phyloP scores from a whole-genome alignment of 2,797 vertebrate species.

The Benthosema pterotum region DNA sequence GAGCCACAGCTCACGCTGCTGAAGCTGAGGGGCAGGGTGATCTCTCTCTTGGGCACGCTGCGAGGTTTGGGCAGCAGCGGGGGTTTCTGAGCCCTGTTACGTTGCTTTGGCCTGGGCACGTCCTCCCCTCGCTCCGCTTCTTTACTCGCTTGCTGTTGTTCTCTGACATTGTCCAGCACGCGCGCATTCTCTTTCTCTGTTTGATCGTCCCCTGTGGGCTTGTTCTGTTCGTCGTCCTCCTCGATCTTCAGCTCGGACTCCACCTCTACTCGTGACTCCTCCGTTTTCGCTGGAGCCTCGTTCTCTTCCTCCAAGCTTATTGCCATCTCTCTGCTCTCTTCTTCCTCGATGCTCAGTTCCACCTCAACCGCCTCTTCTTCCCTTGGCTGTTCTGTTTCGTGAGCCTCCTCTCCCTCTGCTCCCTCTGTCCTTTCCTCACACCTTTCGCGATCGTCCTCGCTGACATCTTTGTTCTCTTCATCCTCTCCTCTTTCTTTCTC shows the following conservation, averaged over 20 bases:
- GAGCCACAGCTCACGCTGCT: slow-evolving; percentile 59
- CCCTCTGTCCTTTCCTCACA: slow-evolving; percentile 16
- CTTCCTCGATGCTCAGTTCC: not conserved
- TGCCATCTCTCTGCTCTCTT: slow-evolving; percentile 38
- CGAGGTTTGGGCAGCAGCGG: slow-evolving; percentile 77
- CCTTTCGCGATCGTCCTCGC: slow-evolving; percentile 1
- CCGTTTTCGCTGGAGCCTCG: slow-evolving; percentile 52
- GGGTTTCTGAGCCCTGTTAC: slow-evolving; percentile 67
- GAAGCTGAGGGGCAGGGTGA: slow-evolving; percentile 71
- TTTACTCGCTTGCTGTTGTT: slow-evolving; percentile 27
- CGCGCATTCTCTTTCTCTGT: slow-evolving; percentile 25
- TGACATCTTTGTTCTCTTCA: too few relatives aligned
- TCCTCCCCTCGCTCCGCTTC: slow-evolving; percentile 12
- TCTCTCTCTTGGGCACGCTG: slow-evolving; percentile 82
- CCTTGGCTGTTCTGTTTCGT: slow-evolving; percentile 32
- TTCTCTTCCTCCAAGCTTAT: slow-evolving; percentile 39
- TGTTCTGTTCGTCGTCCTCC: slow-evolving; percentile 40
- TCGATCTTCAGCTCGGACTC: slow-evolving; percentile 47
- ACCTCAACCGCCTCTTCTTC: slow-evolving; percentile 20
- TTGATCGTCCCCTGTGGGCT: slow-evolving; percentile 24
- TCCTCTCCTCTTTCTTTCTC: slow-evolving; percentile 9
- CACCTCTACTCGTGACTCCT: slow-evolving; percentile 23
- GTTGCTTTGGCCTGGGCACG: slow-evolving; percentile 66
- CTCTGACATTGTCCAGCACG: slow-evolving; percentile 25
- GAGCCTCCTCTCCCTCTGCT: slow-evolving; percentile 40